Evolutionary conservation across 2,113 vertebrate species (phyloP).

Genomic region (Crocuta crocuta): DNA sequence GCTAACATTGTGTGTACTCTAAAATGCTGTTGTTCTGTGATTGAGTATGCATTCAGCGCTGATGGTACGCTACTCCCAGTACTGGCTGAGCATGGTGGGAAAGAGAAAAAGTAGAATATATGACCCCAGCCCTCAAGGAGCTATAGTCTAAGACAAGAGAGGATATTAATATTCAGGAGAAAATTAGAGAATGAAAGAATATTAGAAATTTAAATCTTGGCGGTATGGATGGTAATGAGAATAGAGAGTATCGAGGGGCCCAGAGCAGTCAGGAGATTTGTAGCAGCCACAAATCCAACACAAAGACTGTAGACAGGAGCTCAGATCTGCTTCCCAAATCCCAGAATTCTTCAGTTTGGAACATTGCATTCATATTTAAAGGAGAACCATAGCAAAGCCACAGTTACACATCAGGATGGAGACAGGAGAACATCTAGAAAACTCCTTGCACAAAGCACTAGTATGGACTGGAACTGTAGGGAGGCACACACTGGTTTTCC

Average conservation of each 20-base stretch:
- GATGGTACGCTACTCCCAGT: not conserved
- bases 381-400: not conserved
- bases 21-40: not conserved
- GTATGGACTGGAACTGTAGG: not conserved
- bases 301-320: not conserved
- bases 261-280: not conserved
- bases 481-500: not conserved
- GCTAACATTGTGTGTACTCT: slow-evolving; percentile 11
- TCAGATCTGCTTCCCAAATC: not conserved
- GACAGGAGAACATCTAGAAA: not conserved
- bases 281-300: not conserved
- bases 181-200: not conserved
- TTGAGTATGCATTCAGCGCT: not conserved
- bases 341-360: not conserved
- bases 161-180: not conserved
- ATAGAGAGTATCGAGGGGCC: not conserved
- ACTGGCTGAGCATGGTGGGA: not conserved
- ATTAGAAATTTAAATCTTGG: not conserved
- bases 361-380: not conserved
- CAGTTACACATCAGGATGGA: not conserved
- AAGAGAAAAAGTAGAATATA: not conserved
- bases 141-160: not conserved
- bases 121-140: not conserved
- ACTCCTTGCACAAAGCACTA: not conserved
- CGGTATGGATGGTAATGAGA: not conserved